Evolutionary conservation across 2,113 vertebrate species (phyloP).

Genomic region (Trochalopteron elliotii): DNA sequence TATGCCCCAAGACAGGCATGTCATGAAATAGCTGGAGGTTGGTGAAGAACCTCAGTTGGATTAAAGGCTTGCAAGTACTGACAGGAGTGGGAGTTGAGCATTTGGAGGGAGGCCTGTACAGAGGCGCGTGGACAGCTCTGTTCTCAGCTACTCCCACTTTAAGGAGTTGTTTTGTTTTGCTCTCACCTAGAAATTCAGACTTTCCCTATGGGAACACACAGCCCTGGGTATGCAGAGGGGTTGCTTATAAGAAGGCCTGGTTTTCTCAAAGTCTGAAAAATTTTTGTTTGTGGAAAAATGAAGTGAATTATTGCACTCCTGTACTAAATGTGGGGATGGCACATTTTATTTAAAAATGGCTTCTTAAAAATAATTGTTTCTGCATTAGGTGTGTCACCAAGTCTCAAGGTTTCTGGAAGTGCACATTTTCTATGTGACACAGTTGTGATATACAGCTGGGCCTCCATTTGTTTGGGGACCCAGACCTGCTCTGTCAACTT

Average conservation of each 20-base stretch:
- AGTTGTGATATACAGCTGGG: neutral
- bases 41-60: neutral
- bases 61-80: conserved; percentile 26
- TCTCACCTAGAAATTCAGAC: neutral
- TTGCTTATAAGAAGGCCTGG: neutral
- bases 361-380: neutral
- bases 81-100: neutral
- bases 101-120: neutral
- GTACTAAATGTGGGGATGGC: neutral
- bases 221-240: neutral
- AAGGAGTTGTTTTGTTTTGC: neutral
- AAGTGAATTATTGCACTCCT: neutral
- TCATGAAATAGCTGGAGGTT: neutral
- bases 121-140: neutral
- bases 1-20: neutral
- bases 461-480: neutral
- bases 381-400: neutral
- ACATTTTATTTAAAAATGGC: neutral
- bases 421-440: neutral
- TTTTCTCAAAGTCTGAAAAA: neutral
- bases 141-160: neutral
- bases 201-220: neutral
- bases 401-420: neutral
- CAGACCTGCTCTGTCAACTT: neutral
- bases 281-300: neutral